Evolutionary conservation across 2,113 vertebrate genomes (phyloP).

Genomic region (Platichthys stellatus): DNA sequence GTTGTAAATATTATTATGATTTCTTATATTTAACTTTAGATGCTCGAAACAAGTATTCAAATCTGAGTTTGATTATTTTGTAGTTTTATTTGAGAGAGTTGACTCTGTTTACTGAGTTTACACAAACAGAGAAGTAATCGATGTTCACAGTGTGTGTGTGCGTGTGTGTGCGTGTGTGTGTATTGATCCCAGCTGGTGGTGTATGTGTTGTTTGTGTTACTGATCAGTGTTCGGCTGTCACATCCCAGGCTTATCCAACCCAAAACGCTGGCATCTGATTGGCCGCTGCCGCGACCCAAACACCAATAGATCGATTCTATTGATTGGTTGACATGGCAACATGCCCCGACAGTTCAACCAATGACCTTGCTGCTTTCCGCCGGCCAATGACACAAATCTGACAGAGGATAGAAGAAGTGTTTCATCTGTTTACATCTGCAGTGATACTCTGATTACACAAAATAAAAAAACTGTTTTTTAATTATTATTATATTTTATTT

Average conservation of each 20-base stretch:
- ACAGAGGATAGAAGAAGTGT: too few relatives aligned
- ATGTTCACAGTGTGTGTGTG: constrained; percentile 10
- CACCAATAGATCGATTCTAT: constrained; percentile 53
- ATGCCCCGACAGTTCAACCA: constrained; percentile 21
- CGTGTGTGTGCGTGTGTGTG: background rate
- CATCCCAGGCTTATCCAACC: background rate
- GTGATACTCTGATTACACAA: too few relatives aligned
- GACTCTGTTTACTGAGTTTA: too few relatives aligned
- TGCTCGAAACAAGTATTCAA: too few relatives aligned
- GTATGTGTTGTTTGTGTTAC: constrained; percentile 28
- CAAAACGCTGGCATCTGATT: constrained; percentile 20
- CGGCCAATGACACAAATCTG: background rate
- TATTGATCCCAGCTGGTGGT: constrained; percentile 39
- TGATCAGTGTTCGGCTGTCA: constrained; percentile 23
- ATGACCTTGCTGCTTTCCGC: constrained; percentile 50
- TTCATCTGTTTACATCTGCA: background rate
- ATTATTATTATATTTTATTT: too few relatives aligned
- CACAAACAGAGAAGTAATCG: too few relatives aligned
- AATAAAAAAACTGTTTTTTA: too few relatives aligned
- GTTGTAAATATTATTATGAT: background rate
- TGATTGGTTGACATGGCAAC: constrained; percentile 52
- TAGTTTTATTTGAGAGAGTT: too few relatives aligned
- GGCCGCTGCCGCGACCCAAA: background rate
- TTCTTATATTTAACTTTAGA: too few relatives aligned
- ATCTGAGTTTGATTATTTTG: too few relatives aligned